These are phyloP conservation scores for Gisinianus flammeolus DNA, from an alignment of 2,888 invertebrate genomes.

Conservation along the genomic window DNA sequence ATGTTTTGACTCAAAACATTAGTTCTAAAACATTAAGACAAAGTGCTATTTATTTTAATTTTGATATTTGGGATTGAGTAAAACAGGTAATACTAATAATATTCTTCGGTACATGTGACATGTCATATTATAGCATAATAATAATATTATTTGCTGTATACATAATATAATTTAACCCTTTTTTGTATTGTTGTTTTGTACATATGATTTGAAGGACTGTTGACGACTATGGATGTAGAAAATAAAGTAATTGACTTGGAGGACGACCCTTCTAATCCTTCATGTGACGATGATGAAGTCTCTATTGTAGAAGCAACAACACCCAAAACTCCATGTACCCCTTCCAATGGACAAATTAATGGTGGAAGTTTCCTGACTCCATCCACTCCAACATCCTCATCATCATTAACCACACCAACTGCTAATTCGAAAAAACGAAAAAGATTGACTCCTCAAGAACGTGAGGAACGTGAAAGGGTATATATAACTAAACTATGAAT, in stretches of 20 bases:
- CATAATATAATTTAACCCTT: background rate
- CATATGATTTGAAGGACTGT: background rate
- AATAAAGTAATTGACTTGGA: background rate
- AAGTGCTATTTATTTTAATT: no score
- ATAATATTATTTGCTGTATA: no score
- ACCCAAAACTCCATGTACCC: slow-evolving; percentile 22
- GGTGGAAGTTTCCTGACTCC: slow-evolving; percentile 27
- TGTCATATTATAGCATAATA: no score
- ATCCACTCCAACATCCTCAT: slow-evolving; percentile 39
- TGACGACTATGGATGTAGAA: slow-evolving; percentile 18
- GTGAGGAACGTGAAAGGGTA: slow-evolving; percentile 48
- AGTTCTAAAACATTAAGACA: no score
- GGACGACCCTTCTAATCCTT: background rate
- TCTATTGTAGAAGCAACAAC: background rate
- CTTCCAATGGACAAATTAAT: slow-evolving; percentile 8
- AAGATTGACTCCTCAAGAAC: slow-evolving; percentile 51
- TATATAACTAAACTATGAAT: background rate
- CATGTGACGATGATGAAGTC: no score
- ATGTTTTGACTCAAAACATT: no score
- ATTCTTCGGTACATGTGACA: no score
- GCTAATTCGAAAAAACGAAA: slow-evolving; percentile 50
- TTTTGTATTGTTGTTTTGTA: background rate
- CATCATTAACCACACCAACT: slow-evolving; percentile 39
- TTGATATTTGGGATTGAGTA: no score
- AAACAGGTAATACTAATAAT: no score